phyloP scores from a whole-genome alignment of 2,888 invertebrate genomes.

The Allophyes oxyacanthae region DNA sequence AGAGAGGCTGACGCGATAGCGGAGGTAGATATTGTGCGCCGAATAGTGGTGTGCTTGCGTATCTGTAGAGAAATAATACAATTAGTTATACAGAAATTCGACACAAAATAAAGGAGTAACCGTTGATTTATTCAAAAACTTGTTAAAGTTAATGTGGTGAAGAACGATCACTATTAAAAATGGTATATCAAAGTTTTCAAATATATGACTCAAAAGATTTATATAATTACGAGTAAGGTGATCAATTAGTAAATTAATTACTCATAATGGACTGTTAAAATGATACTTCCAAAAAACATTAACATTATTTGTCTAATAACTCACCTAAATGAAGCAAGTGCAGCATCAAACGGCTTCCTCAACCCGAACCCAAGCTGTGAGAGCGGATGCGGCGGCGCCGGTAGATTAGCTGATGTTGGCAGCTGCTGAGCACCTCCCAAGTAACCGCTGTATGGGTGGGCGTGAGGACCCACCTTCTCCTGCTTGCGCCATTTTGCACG shows the following conservation, averaged over 20 bases:
- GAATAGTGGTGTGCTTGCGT: slow-evolving; percentile 81
- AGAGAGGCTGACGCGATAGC: slow-evolving; percentile 77
- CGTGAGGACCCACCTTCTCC: slow-evolving; percentile 97
- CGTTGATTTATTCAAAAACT: no score
- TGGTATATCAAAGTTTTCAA: no score
- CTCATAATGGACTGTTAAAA: no score
- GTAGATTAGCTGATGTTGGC: slow-evolving; percentile 91
- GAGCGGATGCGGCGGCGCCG: slow-evolving; percentile 93
- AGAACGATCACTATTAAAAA: no score
- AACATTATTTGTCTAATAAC: background rate
- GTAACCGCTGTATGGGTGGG: slow-evolving; percentile 96
- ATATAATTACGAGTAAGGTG: background rate
- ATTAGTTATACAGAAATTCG: slow-evolving; percentile 3
- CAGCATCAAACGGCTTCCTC: slow-evolving; percentile 92
- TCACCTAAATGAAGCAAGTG: slow-evolving; percentile 93
- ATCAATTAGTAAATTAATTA: no score
- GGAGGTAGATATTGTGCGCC: slow-evolving; percentile 82
- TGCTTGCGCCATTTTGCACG: slow-evolving; percentile 98
- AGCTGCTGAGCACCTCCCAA: slow-evolving; percentile 91
- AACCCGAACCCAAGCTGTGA: slow-evolving; percentile 93
- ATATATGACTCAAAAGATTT: no score
- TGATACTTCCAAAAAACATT: no score
- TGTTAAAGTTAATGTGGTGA: no score
- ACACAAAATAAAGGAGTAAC: no score
- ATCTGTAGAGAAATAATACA: slow-evolving; percentile 63